Percentiles rank a stretch among this genome's conserved stretches.
These are phyloP conservation scores for Hypomesus transpacificus DNA, from an alignment of 2,113 vertebrate species.

Conservation along the genomic window DNA sequence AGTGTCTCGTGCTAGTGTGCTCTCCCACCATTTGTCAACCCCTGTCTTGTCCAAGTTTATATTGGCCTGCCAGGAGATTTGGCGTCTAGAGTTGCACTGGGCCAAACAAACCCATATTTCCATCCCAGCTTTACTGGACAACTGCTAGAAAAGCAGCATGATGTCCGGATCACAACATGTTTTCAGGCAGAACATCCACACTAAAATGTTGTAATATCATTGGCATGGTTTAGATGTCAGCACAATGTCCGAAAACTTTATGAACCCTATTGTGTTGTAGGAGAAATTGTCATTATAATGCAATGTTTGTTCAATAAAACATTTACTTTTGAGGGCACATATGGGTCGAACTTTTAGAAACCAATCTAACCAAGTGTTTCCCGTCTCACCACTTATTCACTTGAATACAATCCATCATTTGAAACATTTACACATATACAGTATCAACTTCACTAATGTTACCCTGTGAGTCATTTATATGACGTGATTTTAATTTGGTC, in stretches of 20 bases:
- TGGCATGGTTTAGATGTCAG: not conserved
- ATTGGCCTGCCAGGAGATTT: not conserved
- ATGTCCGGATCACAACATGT: slow-evolving; percentile 12
- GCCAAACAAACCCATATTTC: not conserved
- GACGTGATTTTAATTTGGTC: slow-evolving; percentile 64
- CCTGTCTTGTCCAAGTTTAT: not conserved
- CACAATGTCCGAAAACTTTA: not conserved
- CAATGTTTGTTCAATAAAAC: not conserved
- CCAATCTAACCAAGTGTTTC: too few relatives aligned
- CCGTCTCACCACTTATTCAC: not conserved
- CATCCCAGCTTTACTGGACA: not conserved
- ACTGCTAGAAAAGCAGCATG: not conserved
- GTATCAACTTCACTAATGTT: slow-evolving; percentile 35
- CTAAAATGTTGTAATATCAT: not conserved
- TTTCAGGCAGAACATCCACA: slow-evolving; percentile 22
- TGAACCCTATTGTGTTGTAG: not conserved
- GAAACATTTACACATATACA: slow-evolving; percentile 29
- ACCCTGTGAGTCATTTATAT: slow-evolving; percentile 49
- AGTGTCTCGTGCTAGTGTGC: slow-evolving; percentile 3
- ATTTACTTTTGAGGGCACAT: not conserved
- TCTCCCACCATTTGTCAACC: not conserved
- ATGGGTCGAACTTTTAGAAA: too few relatives aligned
- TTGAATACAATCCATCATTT: slow-evolving; percentile 32
- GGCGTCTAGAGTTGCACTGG: not conserved
- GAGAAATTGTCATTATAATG: not conserved